Evolutionary conservation across 2,113 vertebrate species (phyloP).

Genomic region (Chaetura pelagica): DNA sequence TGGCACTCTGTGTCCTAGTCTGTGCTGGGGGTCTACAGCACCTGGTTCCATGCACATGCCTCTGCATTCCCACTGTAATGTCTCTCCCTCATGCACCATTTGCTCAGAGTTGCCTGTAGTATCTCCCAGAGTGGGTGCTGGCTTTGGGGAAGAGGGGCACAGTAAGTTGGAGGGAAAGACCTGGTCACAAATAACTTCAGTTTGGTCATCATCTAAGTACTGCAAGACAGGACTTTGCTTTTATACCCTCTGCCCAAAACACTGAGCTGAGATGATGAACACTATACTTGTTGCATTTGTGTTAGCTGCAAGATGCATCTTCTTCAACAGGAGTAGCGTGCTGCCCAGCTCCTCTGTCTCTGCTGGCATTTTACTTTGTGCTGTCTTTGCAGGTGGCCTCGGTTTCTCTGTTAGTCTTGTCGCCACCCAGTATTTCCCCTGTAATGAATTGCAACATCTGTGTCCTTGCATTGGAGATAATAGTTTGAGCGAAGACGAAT

Average conservation of each 20-base stretch:
- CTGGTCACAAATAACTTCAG: background rate
- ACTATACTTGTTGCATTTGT: background rate
- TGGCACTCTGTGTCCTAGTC: rapidly evolving
- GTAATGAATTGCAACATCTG: background rate
- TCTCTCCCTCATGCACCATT: background rate
- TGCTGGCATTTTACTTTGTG: background rate
- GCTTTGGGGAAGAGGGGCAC: background rate
- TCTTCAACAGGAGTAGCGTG: background rate
- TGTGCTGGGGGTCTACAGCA: rapidly evolving
- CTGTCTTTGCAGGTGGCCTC: background rate
- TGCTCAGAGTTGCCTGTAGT: background rate
- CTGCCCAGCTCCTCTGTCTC: background rate
- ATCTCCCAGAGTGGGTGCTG: background rate
- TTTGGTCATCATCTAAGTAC: background rate
- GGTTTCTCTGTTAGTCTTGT: background rate
- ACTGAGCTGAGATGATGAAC: background rate
- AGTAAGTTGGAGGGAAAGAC: background rate
- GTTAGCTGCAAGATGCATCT: background rate
- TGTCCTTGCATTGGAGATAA: background rate
- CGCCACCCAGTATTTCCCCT: background rate
- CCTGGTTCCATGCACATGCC: rapidly evolving
- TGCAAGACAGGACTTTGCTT: background rate
- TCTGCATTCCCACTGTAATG: background rate
- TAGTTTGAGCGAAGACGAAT: background rate
- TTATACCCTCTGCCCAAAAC: background rate